Evolutionary conservation across 2,113 vertebrate species (phyloP), one percentile per base, ranked within the genome.

Genomic region (Dolichallabes microphthalmus): DNA sequence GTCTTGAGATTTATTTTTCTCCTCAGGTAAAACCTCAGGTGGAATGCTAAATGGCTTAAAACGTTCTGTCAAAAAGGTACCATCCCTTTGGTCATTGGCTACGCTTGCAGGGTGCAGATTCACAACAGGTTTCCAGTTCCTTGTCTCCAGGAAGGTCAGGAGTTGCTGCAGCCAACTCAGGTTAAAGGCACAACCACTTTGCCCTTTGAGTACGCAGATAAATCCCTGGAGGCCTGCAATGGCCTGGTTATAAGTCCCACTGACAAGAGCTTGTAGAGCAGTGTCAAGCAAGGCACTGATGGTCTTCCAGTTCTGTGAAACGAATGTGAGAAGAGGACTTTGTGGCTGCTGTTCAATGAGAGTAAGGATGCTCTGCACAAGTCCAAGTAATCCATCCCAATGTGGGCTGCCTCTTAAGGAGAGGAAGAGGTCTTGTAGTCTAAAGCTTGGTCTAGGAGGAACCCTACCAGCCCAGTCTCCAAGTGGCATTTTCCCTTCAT

Each of bases 241-340:
- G 88, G 94, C 94, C 88, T 92, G 96, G 39, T 78, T 94, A 12
- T 95, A 95, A 0, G 93, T 96, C 74, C 96, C 92, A 2, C 96
- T 95, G 74, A 96, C 91, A 45, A 96, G 83, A 19, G 94, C 93
- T 91, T 96, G 96, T 5, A 96, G 90, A 0, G 94, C 87, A 0
- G 92, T 94, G 75, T 97, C 96, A 63, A 95, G 85, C 27, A 97
- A 93, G 14, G 95, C 94, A 20, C 94, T 94, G 77, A 97, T 92
- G 3, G 95, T 95, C 84, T 94, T 95, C 95, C 96, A 95, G 92
- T 96, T 96, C 91, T 96, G 95, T n/a, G 92, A 93, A 30, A 96
- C 86, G 83, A 96, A 94, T 39, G 93, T 91, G 82, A 94, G 80
- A 53, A 94, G n/a, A 52, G 95, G 92, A 25, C 85, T 93, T 81